Conservation (phyloP, 2,888 invertebrate species). For the Tyria jacobaeae region DNA sequence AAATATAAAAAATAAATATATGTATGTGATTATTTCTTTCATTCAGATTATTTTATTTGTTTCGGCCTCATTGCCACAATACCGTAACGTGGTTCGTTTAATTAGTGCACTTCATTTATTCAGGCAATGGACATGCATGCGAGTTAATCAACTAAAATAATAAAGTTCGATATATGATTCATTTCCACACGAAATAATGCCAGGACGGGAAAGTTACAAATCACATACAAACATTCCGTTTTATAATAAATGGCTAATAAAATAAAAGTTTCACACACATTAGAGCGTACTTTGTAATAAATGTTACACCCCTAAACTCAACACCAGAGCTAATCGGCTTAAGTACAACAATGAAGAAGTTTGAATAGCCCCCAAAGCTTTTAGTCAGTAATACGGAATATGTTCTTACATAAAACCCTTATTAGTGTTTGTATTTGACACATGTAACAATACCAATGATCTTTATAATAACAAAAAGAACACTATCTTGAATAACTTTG, state of each 20-base stretch:
- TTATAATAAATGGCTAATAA: constrained; percentile 13
- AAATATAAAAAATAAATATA: too few relatives aligned
- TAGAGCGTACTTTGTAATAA: constrained; percentile 29
- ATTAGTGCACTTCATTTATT: background rate
- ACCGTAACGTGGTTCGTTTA: background rate
- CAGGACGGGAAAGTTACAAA: background rate
- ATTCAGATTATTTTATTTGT: too few relatives aligned
- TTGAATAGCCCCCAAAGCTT: constrained; percentile 31
- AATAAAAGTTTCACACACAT: constrained; percentile 16
- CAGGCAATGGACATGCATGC: background rate
- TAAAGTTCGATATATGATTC: background rate
- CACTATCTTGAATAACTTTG: background rate
- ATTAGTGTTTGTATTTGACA: background rate
- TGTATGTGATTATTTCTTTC: too few relatives aligned
- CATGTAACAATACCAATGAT: background rate
- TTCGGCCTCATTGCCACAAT: background rate
- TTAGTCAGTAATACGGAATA: constrained; percentile 21
- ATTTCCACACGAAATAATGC: background rate
- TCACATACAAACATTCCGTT: background rate
- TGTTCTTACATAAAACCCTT: background rate
- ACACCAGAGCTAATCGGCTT: constrained; percentile 44
- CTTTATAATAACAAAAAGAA: background rate
- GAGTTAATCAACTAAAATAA: background rate
- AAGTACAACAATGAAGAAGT: constrained; percentile 37
- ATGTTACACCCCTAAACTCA: constrained; percentile 42